A percentile compares a stretch with the other conserved stretches of the same genome.
phyloP scores from a whole-genome alignment of 2,113 vertebrate genomes.

The Bolborhynchus lineola region DNA sequence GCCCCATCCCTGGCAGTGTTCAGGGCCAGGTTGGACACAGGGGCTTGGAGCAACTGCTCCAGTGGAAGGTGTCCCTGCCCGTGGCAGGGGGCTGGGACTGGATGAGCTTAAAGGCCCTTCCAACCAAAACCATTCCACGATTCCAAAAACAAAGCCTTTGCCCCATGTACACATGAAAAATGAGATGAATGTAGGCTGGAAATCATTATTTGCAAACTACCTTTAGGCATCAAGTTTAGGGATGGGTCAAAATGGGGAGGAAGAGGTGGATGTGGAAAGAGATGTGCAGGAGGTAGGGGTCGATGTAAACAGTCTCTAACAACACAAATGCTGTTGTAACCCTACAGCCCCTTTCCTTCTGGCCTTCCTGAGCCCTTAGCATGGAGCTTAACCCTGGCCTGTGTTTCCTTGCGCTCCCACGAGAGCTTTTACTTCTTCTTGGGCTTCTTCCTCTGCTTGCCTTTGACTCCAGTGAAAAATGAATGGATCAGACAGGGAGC shows the following conservation, averaged over 20 bases:
- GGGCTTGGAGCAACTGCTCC: too few relatives aligned
- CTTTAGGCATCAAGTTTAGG: not conserved
- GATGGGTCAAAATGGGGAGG: not conserved
- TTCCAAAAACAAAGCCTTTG: not conserved
- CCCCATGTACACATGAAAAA: rapidly evolving
- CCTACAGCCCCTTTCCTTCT: not conserved
- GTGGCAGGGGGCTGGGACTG: too few relatives aligned
- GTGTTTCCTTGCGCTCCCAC: not conserved
- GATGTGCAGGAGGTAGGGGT: not conserved
- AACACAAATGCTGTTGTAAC: not conserved
- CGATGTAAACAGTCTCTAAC: not conserved
- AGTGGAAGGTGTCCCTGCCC: not conserved
- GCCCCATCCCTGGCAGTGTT: not conserved
- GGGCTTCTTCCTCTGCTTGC: not conserved
- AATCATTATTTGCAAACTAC: not conserved
- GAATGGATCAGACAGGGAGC: conserved; percentile 19
- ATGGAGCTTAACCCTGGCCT: not conserved
- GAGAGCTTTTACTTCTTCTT: not conserved
- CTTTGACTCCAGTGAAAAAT: not conserved
- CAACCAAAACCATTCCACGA: not conserved
- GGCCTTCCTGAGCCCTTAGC: not conserved
- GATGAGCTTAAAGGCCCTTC: not conserved
- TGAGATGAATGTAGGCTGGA: not conserved
- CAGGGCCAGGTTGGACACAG: not conserved
- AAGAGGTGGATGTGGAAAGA: not conserved